These are phyloP conservation scores for Danio jaintianensis DNA, from an alignment of 2,797 vertebrate species.

Conservation along the genomic window DNA sequence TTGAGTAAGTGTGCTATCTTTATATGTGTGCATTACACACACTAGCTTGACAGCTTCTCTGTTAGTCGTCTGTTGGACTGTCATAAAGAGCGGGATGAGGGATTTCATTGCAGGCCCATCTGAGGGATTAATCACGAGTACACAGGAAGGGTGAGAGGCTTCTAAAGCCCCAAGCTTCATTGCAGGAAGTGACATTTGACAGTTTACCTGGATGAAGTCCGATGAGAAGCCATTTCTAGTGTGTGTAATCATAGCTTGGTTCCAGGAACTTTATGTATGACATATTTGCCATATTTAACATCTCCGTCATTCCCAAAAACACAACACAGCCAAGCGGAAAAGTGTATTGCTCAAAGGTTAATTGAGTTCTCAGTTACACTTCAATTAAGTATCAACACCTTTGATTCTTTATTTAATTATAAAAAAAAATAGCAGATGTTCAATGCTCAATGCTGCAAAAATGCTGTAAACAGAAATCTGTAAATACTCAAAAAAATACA, in stretches of 20 bases:
- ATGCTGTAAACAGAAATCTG: background rate
- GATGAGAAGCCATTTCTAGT: constrained; percentile 60
- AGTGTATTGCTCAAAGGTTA: background rate
- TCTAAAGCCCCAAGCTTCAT: constrained; percentile 57
- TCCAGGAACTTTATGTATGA: constrained; percentile 55
- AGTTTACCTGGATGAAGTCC: constrained; percentile 71
- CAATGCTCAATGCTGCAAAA: background rate
- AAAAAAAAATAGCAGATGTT: no score
- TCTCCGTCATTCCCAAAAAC: constrained; percentile 37
- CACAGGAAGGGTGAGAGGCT: constrained; percentile 43
- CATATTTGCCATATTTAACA: constrained; percentile 67
- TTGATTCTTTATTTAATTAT: no score
- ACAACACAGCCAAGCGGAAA: constrained; percentile 24
- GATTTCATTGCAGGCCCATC: constrained; percentile 51
- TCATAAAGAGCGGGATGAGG: constrained; percentile 43
- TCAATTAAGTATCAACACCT: background rate
- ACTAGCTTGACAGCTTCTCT: constrained; percentile 33
- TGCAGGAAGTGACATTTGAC: constrained; percentile 71
- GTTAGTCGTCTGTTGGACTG: constrained; percentile 37
- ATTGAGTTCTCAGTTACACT: constrained; percentile 21
- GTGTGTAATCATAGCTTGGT: constrained; percentile 53
- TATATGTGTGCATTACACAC: constrained; percentile 50
- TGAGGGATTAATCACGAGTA: constrained; percentile 61
- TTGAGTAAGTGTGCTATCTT: constrained; percentile 57
- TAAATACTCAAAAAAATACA: background rate